Base-by-base conservation (phyloP, 2,888 invertebrate genomes). In the Cheilosia pagana region DNA sequence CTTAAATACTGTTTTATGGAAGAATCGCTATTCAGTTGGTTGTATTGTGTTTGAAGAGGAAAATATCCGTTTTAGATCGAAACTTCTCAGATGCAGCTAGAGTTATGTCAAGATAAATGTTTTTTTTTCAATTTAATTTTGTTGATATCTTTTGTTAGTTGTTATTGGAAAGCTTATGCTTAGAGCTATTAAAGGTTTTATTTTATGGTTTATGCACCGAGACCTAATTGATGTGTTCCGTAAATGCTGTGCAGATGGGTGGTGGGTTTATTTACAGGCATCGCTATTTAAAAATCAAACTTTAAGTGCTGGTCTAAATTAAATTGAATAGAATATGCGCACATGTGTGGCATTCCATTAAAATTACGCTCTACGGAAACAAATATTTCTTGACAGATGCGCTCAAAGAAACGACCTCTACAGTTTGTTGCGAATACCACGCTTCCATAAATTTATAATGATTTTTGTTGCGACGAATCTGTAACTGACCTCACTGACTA, bases 101-200 rank as follows among this genome's bases (percentile, higher is more conserved):
- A 81, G 50, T 63, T 48, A 82, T 72, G 45, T 78, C 39, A 65
- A 62, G 52, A 71, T 67, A 63, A 57, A 50, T 82, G 81, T 82
- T 82, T n/a, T n/a, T n/a, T n/a, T n/a, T n/a, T 60, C 43, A 23
- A n/a, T n/a, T n/a, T 39, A 50, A 25, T 48, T 50, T 68, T 52
- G 48, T 57, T 67, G 28, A 12, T 12, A 52, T 19, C 45, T 65
- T 60, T 72, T 43, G 55, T 74, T 71, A 1, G 52, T 41, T 57
- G 45, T 55, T 71, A 43, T 72, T 83, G 82, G 57, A 63, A 60
- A 63, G 78, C 82, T 83, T 83, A 63, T 78, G 82, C 82, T 83
- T 83, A 31, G 63, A 78, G 72, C 78, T 78, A 63, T 53, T 63
- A 39, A 72, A 57, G 2, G 1, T 48, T 57, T 43, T 25, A 8